Base-by-base conservation (phyloP, 2,113 vertebrate species). In the Garra rufa region DNA sequence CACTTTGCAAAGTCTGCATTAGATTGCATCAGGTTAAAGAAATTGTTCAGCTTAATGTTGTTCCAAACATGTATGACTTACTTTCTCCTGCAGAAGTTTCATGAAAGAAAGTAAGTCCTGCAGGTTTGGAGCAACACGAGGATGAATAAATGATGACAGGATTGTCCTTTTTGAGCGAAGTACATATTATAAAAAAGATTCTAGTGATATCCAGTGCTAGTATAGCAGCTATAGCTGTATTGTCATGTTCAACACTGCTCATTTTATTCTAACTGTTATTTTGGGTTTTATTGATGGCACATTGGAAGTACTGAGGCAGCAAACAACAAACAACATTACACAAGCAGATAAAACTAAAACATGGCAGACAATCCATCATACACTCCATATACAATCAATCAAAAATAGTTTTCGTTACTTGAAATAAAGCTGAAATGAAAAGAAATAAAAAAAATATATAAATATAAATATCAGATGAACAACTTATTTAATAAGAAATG, bases 1-100 rank as follows among this genome's bases (percentile, higher is more conserved):
- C 38, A 11, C 5, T 44, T 73, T 15, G 69, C 69, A 73, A 73
- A 73, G 41, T 10, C 69, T 46, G 41, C 41, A 46, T 73, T 73
- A 24, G 11, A 73, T 73, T 73, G 69, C 69, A 46, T 73, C 69
- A 73, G 69, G 41, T 26, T 44, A 9, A 73, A 73, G 41, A 11
- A 1, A 73, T 24, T 44, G 13, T 73, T 71, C 69, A 13, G 38
- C 69, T 11, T 3, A 46, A 73, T 44, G 21, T 44, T 44, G 10
- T 7, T 71, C 69, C n/a, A 71, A 44, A 73, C 2, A 6, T 24
- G 21, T 7, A 24, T n/a, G 1, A 15, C 41, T 73, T 44, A 14
- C n/a, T 14, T 24, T 71, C 69, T 13, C 34, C 21, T 44, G 38
- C 21, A 24, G 21, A 71, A 44, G 30, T 69, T 41, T 17, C 17